Percentiles rank a stretch among this genome's conserved stretches.
phyloP scores from a whole-genome alignment of 2,113 vertebrate species.

The Xiphias gladius region DNA sequence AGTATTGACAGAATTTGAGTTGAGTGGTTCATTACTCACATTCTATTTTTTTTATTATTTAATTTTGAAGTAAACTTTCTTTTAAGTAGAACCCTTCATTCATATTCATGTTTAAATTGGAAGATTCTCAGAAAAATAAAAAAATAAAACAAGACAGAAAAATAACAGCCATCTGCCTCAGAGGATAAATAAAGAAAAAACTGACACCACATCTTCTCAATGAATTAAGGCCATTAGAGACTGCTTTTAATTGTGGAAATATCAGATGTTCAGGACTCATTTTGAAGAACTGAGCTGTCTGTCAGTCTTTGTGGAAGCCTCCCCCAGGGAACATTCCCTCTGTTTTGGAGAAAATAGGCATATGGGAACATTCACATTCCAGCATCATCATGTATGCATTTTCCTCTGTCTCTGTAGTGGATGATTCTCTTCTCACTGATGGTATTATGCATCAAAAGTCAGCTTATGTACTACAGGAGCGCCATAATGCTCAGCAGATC shows the following conservation, averaged over 20 bases:
- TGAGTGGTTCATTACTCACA: not conserved
- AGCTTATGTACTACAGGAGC: slow-evolving; percentile 72
- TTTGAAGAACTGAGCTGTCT: slow-evolving; percentile 35
- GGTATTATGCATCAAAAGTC: slow-evolving; percentile 64
- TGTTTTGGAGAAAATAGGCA: slow-evolving; percentile 55
- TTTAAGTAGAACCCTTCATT: slow-evolving; percentile 13
- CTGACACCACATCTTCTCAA: slow-evolving; percentile 36
- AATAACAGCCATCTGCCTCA: slow-evolving; percentile 27
- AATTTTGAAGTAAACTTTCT: not conserved
- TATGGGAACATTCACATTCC: slow-evolving; percentile 51
- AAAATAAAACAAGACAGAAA: not conserved
- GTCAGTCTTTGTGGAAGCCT: slow-evolving; percentile 51
- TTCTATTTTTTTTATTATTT: not conserved
- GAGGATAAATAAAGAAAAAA: slow-evolving; percentile 16
- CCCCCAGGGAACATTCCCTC: slow-evolving; percentile 9
- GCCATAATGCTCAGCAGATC: slow-evolving; percentile 66
- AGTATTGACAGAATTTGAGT: not conserved
- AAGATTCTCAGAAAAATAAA: not conserved
- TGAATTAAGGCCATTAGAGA: slow-evolving; percentile 38
- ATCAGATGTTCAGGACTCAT: slow-evolving; percentile 46
- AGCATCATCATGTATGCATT: slow-evolving; percentile 40
- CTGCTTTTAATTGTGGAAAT: slow-evolving; percentile 44
- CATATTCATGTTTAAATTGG: too few species aligned
- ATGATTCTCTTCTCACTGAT: slow-evolving; percentile 59
- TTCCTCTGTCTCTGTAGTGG: slow-evolving; percentile 36